Conservation (phyloP, 1,140 invertebrate genomes). For the Portunus trituberculatus region DNA sequence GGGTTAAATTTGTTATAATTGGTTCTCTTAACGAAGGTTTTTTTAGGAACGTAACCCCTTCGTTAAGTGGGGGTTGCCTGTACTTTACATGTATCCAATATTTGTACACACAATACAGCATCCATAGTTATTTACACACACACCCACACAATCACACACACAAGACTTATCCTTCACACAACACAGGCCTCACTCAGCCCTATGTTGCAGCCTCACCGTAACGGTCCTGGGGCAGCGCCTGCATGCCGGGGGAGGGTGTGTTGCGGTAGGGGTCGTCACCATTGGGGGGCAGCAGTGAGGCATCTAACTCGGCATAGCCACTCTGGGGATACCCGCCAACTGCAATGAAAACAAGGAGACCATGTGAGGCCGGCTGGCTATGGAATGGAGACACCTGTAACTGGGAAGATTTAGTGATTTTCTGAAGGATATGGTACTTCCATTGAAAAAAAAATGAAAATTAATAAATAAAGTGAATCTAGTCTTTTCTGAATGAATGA, state of each 20-base stretch:
- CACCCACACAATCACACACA: background rate
- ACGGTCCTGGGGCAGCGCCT: conserved; percentile 85
- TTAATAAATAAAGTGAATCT: too few relatives aligned
- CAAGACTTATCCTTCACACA: background rate
- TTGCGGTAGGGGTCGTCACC: conserved; percentile 83
- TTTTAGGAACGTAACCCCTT: too few relatives aligned
- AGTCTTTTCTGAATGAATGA: too few relatives aligned
- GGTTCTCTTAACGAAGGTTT: too few relatives aligned
- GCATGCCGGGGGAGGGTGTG: conserved; percentile 86
- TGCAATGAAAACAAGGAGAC: conserved; percentile 33
- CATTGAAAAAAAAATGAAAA: too few relatives aligned
- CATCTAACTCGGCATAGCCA: conserved; percentile 86
- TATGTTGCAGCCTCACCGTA: conserved; percentile 82
- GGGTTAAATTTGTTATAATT: too few relatives aligned
- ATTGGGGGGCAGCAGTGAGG: conserved; percentile 84
- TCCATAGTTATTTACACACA: background rate
- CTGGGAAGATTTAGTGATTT: too few relatives aligned
- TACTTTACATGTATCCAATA: background rate
- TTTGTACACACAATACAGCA: conserved; percentile 10
- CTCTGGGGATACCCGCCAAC: conserved; percentile 80
- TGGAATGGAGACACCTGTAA: background rate
- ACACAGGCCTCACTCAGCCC: background rate
- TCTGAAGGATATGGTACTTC: too few relatives aligned
- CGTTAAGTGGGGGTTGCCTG: too few relatives aligned
- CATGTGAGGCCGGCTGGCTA: background rate